Conservation (phyloP, 2,113 vertebrate species). For the Leuciscus idus region DNA sequence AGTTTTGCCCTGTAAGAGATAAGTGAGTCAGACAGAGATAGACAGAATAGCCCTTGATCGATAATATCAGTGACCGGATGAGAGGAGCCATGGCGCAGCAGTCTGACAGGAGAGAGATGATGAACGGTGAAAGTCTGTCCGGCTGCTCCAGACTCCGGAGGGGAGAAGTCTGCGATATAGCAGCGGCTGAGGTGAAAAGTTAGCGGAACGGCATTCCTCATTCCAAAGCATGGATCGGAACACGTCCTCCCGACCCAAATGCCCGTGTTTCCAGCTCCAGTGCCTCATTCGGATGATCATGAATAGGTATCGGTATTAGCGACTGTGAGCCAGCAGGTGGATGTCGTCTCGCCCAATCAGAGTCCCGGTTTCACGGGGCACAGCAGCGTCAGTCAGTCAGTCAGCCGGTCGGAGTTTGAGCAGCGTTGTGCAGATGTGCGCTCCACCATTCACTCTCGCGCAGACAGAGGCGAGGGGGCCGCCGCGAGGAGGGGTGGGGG, state of each 20-base stretch:
- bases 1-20: conserved; percentile 35
- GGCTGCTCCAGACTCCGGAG: background rate
- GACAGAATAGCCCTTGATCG: conserved; percentile 19
- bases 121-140: conserved; percentile 31
- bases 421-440: conserved; percentile 74
- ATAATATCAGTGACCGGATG: conserved; percentile 40
- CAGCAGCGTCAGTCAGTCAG: conserved; percentile 13
- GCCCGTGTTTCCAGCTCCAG: conserved; percentile 26
- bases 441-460: conserved; percentile 71
- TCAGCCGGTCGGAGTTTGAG: conserved; percentile 66
- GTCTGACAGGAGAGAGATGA: conserved; percentile 39
- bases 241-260: conserved; percentile 12
- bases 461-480: conserved; percentile 61
- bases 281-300: conserved; percentile 27
- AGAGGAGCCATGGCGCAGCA: conserved; percentile 46
- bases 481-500: conserved; percentile 53
- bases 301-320: conserved; percentile 25
- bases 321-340: conserved; percentile 56
- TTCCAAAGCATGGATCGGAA: conserved; percentile 30
- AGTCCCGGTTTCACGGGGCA: conserved; percentile 28
- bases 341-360: conserved; percentile 54
- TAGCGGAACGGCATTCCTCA: conserved; percentile 43
- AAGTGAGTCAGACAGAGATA: conserved; percentile 29
- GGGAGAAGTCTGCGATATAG: conserved; percentile 8
- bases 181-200: conserved; percentile 32